Conservation (phyloP, 2,888 invertebrate species). For the Sepiola atlantica region DNA sequence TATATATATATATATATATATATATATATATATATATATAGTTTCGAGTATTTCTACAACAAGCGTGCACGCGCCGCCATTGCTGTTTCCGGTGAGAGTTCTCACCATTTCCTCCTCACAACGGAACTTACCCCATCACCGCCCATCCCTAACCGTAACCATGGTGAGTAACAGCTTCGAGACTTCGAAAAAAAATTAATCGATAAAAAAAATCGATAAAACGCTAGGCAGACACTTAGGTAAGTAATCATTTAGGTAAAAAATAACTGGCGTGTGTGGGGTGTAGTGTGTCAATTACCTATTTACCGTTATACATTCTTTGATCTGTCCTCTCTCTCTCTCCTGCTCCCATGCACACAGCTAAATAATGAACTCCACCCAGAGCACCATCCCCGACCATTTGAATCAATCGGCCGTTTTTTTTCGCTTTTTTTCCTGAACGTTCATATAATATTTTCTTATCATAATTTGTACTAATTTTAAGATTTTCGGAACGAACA, state of each 20-base stretch:
- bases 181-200: background rate
- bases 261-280: background rate
- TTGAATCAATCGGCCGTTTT: no score
- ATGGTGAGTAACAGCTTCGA: constrained; percentile 1
- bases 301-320: background rate
- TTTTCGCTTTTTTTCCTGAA: no score
- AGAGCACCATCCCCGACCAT: no score
- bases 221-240: background rate
- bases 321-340: background rate
- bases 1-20: no score
- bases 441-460: no score
- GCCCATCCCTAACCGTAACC: background rate
- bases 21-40: no score
- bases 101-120: background rate
- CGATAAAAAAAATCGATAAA: background rate
- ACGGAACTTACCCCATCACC: no score
- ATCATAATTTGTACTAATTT: no score
- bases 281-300: background rate
- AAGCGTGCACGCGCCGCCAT: background rate
- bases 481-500: no score
- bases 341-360: no score
- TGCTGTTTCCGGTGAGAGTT: background rate
- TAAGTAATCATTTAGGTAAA: background rate
- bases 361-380: no score
- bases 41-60: background rate